Evolutionary conservation across 2,113 vertebrate species (phyloP).

Genomic region (Oreochromis niloticus): DNA sequence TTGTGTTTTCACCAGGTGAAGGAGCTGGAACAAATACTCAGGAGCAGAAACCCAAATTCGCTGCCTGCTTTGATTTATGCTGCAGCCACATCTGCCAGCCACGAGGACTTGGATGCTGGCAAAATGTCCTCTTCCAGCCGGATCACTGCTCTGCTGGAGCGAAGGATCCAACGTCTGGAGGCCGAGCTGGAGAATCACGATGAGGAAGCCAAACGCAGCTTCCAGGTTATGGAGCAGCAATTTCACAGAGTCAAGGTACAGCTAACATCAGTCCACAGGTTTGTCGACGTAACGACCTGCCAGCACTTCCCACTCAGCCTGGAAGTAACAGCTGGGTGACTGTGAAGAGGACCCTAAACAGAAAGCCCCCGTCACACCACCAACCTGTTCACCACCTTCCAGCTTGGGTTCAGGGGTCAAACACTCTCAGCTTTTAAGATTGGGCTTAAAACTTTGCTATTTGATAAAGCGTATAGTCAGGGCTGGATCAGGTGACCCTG

Average conservation of each 20-base stretch:
- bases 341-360: neutral
- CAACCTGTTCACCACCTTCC: neutral
- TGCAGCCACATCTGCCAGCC: slow-evolving; percentile 70
- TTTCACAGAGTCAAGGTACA: slow-evolving; percentile 88
- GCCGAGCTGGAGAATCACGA: slow-evolving; percentile 85
- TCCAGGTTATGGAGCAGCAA: slow-evolving; percentile 87
- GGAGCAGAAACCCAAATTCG: slow-evolving; percentile 84
- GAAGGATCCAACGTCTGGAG: slow-evolving; percentile 84
- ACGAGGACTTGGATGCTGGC: rapidly evolving
- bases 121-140: neutral
- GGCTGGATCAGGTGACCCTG: neutral
- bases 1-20: slow-evolving; percentile 75
- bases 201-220: slow-evolving; percentile 86
- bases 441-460: rapidly evolving
- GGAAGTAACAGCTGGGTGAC: neutral
- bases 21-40: slow-evolving; percentile 89
- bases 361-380: neutral
- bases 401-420: neutral
- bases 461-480: neutral
- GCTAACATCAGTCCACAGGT: neutral
- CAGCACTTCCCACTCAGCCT: neutral
- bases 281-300: neutral
- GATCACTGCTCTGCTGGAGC: slow-evolving; percentile 79
- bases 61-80: slow-evolving; percentile 88
- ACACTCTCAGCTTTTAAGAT: neutral